phyloP scores from a whole-genome alignment of 1,140 invertebrate genomes.

The Leptopilina boulardi region DNA sequence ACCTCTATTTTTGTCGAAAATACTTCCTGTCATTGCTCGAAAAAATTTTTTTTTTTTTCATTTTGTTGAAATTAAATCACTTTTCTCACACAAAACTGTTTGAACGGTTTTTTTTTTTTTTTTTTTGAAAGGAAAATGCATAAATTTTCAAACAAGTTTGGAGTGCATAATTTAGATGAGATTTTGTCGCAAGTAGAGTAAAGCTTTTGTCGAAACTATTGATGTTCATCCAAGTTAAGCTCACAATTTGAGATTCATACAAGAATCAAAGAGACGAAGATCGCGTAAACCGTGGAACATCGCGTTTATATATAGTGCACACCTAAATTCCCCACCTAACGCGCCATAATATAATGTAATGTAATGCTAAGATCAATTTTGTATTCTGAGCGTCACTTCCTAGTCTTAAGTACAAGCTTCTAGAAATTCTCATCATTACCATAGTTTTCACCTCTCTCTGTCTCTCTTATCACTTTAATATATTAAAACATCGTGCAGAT shows the following conservation, averaged over 20 bases:
- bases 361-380: slow-evolving; percentile 72
- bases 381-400: slow-evolving; percentile 69
- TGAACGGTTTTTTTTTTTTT: too few relatives aligned
- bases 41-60: too few relatives aligned
- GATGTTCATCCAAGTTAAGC: slow-evolving; percentile 16
- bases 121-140: not conserved
- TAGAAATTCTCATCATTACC: slow-evolving; percentile 68
- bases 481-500: slow-evolving; percentile 34
- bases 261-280: slow-evolving; percentile 13
- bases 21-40: too few relatives aligned
- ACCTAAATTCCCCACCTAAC: slow-evolving; percentile 2
- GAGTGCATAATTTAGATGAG: slow-evolving; percentile 9
- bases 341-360: slow-evolving; percentile 53
- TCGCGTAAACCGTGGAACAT: slow-evolving; percentile 9
- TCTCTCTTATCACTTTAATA: slow-evolving; percentile 39
- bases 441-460: slow-evolving; percentile 41
- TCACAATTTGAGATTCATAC: slow-evolving; percentile 10
- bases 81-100: too few relatives aligned
- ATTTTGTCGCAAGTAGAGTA: not conserved
- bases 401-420: slow-evolving; percentile 70
- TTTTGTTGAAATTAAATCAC: not conserved
- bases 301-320: not conserved
- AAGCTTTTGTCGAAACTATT: slow-evolving; percentile 16
- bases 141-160: not conserved
- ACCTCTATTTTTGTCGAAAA: too few relatives aligned